Evolutionary conservation across 2,888 invertebrate genomes (phyloP).

Genomic region (Standfussiana lucernea): DNA sequence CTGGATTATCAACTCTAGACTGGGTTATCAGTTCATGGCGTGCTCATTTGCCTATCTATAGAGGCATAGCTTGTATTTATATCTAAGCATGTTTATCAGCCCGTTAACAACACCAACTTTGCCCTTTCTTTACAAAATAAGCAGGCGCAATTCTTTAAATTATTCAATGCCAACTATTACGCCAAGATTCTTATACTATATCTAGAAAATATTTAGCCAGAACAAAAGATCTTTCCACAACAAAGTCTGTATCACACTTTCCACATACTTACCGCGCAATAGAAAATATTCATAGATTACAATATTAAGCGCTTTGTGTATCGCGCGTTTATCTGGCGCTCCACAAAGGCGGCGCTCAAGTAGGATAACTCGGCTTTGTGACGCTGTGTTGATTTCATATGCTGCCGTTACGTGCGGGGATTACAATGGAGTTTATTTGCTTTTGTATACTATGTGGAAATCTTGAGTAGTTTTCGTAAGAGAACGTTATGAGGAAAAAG

Average conservation of each 20-base stretch:
- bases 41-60: too few species aligned
- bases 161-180: too few species aligned
- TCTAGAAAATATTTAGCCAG: too few species aligned
- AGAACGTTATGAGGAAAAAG: slow-evolving; percentile 1
- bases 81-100: not conserved
- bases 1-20: too few species aligned
- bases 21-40: not conserved
- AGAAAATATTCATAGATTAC: slow-evolving; percentile 66
- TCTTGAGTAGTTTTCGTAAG: slow-evolving; percentile 27
- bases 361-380: slow-evolving; percentile 85
- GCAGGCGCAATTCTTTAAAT: too few species aligned
- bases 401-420: slow-evolving; percentile 58
- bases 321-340: slow-evolving; percentile 78
- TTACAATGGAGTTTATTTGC: slow-evolving; percentile 57
- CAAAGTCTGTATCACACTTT: slow-evolving; percentile 41
- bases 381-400: slow-evolving; percentile 66
- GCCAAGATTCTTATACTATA: too few species aligned
- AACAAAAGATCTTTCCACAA: slow-evolving; percentile 29
- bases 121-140: too few species aligned
- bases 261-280: slow-evolving; percentile 49
- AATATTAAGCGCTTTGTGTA: slow-evolving; percentile 68
- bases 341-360: slow-evolving; percentile 82
- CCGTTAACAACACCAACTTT: not conserved
- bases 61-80: too few species aligned
- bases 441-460: slow-evolving; percentile 33